Conservation (phyloP, 2,888 invertebrate genomes). For the Amblyjoppa proteus region DNA sequence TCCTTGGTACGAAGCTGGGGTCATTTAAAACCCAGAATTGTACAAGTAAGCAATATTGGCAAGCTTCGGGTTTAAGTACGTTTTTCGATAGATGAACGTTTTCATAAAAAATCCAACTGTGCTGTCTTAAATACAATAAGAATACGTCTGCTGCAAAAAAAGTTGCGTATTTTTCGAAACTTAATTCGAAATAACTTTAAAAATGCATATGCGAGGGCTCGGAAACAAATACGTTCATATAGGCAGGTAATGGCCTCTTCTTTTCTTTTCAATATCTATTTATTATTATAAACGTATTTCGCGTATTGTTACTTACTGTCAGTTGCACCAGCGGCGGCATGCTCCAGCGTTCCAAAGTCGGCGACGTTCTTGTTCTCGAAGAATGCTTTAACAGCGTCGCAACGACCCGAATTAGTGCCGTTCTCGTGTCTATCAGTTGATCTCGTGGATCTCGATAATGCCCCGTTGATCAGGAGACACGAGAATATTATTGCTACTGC, state of each 20-base stretch:
- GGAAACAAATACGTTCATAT: too few relatives aligned
- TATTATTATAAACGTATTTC: background rate
- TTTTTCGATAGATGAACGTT: too few relatives aligned
- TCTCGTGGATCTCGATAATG: conserved; percentile 75
- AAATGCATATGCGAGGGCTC: too few relatives aligned
- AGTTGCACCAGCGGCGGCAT: conserved; percentile 61
- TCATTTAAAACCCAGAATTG: background rate
- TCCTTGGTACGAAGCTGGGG: background rate
- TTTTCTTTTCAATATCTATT: background rate
- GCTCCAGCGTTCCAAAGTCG: conserved; percentile 57
- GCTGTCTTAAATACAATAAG: background rate
- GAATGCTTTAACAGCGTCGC: conserved; percentile 76
- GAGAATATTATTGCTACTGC: conserved; percentile 61
- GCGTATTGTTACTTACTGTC: conserved; percentile 74
- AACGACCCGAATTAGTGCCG: conserved; percentile 67
- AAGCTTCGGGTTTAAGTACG: background rate
- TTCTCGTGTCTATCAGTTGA: conserved; percentile 68
- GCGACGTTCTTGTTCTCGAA: conserved; percentile 79
- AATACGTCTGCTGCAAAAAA: background rate
- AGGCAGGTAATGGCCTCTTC: too few relatives aligned
- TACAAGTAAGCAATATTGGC: background rate
- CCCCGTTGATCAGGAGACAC: conserved; percentile 71
- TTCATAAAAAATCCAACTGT: too few relatives aligned
- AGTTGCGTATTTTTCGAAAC: too few relatives aligned
- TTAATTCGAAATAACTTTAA: too few relatives aligned